Evolutionary conservation across 2,113 vertebrate species (phyloP).

Genomic region (Oryzias curvinotus): DNA sequence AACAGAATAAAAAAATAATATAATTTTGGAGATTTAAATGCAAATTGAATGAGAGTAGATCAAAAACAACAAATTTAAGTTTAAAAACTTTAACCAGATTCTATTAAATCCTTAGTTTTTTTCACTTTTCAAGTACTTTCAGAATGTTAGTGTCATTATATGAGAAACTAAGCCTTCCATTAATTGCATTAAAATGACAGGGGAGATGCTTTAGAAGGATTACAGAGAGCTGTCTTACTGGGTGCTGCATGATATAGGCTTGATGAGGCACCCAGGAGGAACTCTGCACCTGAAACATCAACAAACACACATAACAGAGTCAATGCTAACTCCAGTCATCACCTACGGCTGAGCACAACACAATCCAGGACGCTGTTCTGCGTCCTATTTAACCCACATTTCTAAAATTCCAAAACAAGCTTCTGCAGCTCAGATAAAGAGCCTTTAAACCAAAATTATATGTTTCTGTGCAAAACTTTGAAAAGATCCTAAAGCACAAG

Average conservation of each 20-base stretch:
- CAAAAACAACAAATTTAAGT: neutral
- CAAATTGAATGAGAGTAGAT: neutral
- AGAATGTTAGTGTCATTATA: constrained; percentile 18
- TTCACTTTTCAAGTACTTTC: too few relatives aligned
- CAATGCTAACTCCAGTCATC: constrained; percentile 32
- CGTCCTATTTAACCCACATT: constrained; percentile 17
- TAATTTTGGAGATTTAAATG: neutral
- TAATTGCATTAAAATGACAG: constrained; percentile 1
- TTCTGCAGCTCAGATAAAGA: neutral
- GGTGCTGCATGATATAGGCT: constrained; percentile 96
- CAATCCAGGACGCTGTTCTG: constrained; percentile 23
- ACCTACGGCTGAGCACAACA: constrained; percentile 21
- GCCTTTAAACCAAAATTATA: neutral
- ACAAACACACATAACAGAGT: constrained; percentile 35
- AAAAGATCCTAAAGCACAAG: too few relatives aligned
- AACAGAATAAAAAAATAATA: neutral
- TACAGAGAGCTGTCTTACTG: constrained; percentile 81
- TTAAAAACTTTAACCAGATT: constrained; percentile 48
- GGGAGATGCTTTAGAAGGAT: neutral
- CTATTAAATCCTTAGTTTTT: constrained; percentile 43
- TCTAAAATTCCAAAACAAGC: neutral
- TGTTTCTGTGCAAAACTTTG: neutral
- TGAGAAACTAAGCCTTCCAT: neutral
- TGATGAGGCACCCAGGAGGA: constrained; percentile 97
- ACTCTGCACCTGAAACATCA: constrained; percentile 88